These are phyloP conservation scores for Pelodiscus sinensis DNA, from an alignment of 2,113 vertebrate species.

Conservation along the genomic window DNA sequence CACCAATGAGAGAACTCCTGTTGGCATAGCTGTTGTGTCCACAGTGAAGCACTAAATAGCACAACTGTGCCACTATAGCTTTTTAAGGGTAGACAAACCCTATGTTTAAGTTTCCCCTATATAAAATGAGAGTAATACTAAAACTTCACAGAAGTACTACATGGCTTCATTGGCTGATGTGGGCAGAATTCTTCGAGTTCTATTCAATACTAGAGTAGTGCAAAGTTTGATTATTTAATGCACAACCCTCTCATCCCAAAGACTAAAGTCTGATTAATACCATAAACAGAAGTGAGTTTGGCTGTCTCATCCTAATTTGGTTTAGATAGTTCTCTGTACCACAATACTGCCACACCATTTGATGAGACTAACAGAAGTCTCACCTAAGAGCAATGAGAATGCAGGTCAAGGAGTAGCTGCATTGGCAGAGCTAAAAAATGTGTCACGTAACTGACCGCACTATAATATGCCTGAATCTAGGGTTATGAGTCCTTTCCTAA, in stretches of 20 bases:
- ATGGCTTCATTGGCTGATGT: background rate
- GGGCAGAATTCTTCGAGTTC: background rate
- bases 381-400: background rate
- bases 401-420: background rate
- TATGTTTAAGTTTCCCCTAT: background rate
- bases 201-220: background rate
- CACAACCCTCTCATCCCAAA: background rate
- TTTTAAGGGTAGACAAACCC: background rate
- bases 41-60: background rate
- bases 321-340: background rate
- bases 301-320: background rate
- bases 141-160: background rate
- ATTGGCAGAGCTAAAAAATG: background rate
- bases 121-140: background rate
- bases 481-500: background rate
- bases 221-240: background rate
- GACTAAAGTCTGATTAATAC: background rate
- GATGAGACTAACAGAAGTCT: background rate
- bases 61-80: background rate
- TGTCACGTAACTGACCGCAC: rapidly evolving
- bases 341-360: background rate
- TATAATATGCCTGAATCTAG: background rate
- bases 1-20: background rate
- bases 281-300: background rate
- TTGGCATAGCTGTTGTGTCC: background rate